Base-by-base conservation (phyloP, 2,888 invertebrate species). In the Stramonita haemastoma region DNA sequence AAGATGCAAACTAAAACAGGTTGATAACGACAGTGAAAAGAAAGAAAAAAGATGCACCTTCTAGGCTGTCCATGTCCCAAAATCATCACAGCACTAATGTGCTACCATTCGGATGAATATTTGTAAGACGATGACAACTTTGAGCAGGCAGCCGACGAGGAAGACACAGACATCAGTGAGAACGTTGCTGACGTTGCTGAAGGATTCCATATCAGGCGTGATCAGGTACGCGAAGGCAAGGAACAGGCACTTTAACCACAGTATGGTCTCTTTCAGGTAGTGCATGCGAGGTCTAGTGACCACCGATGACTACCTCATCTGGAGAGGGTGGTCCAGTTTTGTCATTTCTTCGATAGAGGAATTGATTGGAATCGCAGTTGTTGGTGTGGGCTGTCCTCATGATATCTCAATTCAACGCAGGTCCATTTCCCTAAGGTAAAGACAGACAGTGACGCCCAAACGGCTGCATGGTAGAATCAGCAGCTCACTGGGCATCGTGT, bases 201-300 rank as follows among this genome's bases (percentile, higher is more conserved):
- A 0, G 5, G 15, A 17, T 6, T 29, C 36, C 6, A 56, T 34
- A 77, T 73, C 56, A n/a, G 87, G 87, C 29, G 26, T 22, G 17
- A 86, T n/a, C 60, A 88, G 26, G 66, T n/a, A 88, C 6, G 32
- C 57, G 6, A 60, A 29, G 22, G 66, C 88, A 8, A 81, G 88
- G 26, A 66, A 22, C 15, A 88, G 66, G 29, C 60, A 88, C 29
- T 22, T 32, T 13, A 88, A 66, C 88, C 88, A 88, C 8, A 88
- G 57, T 19, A 88, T 84, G 26, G 84, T 88, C 26, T 81, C 88
- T 70, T 88, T 88, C 66, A 88, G 66, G 57, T 66, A 86, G 66
- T 86, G 86, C 86, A 86, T 86, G 26, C 29, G 66, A 86, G n/a
- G 19, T 2, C 32, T 5, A 32, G 32, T 32, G 34, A 32, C 0